Evolutionary conservation across 2,888 invertebrate species (phyloP), one percentile per base, ranked within the genome.

Genomic region (Melikaiella ostensackeni): DNA sequence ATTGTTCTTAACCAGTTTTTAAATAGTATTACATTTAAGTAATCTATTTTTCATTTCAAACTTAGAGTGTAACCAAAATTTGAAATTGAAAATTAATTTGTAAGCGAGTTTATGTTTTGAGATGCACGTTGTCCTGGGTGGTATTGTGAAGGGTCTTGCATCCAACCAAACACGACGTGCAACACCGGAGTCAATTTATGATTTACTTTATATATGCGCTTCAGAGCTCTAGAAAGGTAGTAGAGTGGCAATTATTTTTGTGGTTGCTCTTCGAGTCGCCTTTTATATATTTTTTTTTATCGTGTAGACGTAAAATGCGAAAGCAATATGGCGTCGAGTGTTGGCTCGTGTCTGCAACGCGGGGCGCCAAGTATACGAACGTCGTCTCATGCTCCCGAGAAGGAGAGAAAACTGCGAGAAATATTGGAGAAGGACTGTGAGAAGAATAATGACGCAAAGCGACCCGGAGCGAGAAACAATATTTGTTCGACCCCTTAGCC

Each of bases 341-440:
- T 80, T 80, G 83, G 85, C 83, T 80, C 84, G 84, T 86, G 84
- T 84, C 81, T 77, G 82, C 85, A 80, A 83, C 81, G 79, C 79
- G 83, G 86, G 83, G 84, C 82, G 85, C 82, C 85, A 81, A 78
- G 80, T 83, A 77, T 81, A 82, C 80, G 80, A 76, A 79, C 80
- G 83, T 78, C 81, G 80, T 81, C 82, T 82, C 81, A 79, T 79
- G 77, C 73, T 76, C 75, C 73, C 50, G 70, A 77, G 75, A 76
- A 80, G 80, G 62, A 77, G 78, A 79, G 76, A 82, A 79, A 80
- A 81, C 79, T 78, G 74, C 75, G 80, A 81, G 79, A 84, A 83
- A 79, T 83, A 83, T 81, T 83, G 80, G 75, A 82, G 82, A 78
- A 76, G 82, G 77, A 64, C 66, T 66, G 74, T 73, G 78, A 79